Base-by-base conservation (phyloP, 2,888 invertebrate species). In the Augochlorella aurata region DNA sequence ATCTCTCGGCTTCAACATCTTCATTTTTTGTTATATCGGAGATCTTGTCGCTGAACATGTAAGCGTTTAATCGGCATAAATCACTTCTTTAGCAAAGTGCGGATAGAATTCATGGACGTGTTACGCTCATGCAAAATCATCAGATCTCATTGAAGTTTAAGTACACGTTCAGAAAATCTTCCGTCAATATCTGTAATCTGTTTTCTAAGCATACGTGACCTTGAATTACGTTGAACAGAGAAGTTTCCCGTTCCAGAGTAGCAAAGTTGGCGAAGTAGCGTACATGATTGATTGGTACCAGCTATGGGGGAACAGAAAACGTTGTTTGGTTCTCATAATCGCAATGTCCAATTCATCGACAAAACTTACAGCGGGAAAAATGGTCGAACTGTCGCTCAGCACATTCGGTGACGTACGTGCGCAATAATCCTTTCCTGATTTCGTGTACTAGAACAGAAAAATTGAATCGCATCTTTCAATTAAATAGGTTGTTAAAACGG, bases 1-100 rank as follows among this genome's bases (percentile, higher is more conserved):
- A n/a, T 91, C 91, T 0, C 87, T 92, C 45, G 89, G 84, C 7
- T 91, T 91, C 50, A 92, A 92, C 72, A 91, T 92, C 49, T 91
- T 90, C 45, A 89, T 92, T 82, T 90, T 90, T 73, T 92, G 92
- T 66, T 90, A 90, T 68, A 91, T 91, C 54, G 92, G 92, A 0
- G 90, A 92, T 76, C 81, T 88, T 49, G 86, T 91, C 0, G 86
- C 87, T 0, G 89, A 89, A 54, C 87, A 90, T 80, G 91, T 90
- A 79, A 24, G 24, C 18, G 9, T 3, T 18, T 16, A 63, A 9
- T 29, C 29, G 8, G 16, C 38, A 24, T 24, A 24, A 1, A 58
- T 7, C n/a, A 1, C 24, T 14, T 58, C 14, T 58, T 58, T 5
- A 21, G 21, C 7, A 7, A 21, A 21, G 3, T 12, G 12, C 1